Base-by-base conservation (phyloP, 64 coral and sea anemone genomes). In the Actinia equina region DNA sequence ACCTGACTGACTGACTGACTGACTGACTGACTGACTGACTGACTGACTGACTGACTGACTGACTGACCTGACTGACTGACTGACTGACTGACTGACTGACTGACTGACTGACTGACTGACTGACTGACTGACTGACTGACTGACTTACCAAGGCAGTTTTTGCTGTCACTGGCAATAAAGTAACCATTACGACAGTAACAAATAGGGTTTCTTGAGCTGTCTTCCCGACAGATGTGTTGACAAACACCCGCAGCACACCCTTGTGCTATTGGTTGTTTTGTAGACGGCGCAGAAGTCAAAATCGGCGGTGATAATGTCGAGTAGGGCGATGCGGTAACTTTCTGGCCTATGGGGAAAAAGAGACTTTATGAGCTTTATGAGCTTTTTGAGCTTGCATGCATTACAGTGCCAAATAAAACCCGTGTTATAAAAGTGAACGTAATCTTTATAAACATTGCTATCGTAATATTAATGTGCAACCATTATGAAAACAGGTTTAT, bases 151-250 rank as follows among this genome's bases (percentile, higher is more conserved):
- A 62, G 5, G 69, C 90, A 92, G 22, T 85, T 85, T 16, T 62
- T 83, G 45, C 16, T 81, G 59, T 92, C 60, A 22, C 71, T 30
- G 46, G 44, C 17, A 25, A 92, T 19, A 5, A 41, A 52, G 30
- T 83, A 92, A 0, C 90, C 90, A 52, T 30, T 69, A 15, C 71
- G 61, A 44, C 90, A 92, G 25, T 41, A 83, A 17, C 90, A 92
- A 30, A 87, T 42, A 18, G 90, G 84, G 23, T 55, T 86, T 54
- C 59, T 43, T 20, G 17, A 41, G 23, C 61, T 43, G 51, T 69
- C 59, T 23, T 87, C 59, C 55, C 78, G 85, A 44, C 90, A 92
- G 23, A 82, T 51, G 46, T 92, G 90, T 13, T 83, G 77, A 23
- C 90, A 92, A 59, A 71, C 49, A 19, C 62, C 59, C 16, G 86